Evolutionary conservation across 2,797 vertebrate species (phyloP).

Genomic region (Coluber constrictor): DNA sequence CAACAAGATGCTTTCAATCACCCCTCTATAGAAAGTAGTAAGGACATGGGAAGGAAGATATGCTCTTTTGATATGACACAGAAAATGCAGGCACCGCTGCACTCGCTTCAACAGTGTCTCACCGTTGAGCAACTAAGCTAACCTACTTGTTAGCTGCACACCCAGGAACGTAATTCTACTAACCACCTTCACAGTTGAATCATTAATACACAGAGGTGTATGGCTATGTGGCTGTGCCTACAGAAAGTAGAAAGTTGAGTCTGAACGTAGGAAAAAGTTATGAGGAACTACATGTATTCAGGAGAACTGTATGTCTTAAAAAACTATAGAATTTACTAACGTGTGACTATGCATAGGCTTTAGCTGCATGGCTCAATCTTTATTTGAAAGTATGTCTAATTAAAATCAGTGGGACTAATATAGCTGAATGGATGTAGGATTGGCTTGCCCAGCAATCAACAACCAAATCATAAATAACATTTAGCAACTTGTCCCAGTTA

Average conservation of each 20-base stretch:
- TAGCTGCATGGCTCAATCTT: neutral
- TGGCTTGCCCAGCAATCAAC: neutral
- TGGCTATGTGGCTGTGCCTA: neutral
- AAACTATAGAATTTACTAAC: neutral
- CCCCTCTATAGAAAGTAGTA: neutral
- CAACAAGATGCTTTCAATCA: neutral
- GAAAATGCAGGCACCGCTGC: neutral
- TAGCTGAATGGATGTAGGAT: neutral
- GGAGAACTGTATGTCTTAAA: neutral
- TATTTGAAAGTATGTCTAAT: neutral
- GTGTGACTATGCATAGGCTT: neutral
- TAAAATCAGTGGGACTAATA: neutral
- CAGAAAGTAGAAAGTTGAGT: neutral
- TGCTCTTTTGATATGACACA: neutral
- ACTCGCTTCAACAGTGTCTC: neutral
- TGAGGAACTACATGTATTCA: neutral
- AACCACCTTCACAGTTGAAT: neutral
- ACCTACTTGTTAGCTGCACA: neutral
- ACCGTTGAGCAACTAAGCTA: neutral
- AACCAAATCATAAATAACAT: constrained; percentile 26
- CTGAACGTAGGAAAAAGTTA: neutral
- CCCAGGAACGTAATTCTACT: neutral
- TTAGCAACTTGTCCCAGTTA: constrained; percentile 18
- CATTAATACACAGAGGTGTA: neutral
- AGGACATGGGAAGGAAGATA: neutral